A percentile compares a stretch with the other conserved stretches of the same genome.
Evolutionary conservation across 2,113 vertebrate species (phyloP).

Genomic region (Daubentonia madagascariensis): DNA sequence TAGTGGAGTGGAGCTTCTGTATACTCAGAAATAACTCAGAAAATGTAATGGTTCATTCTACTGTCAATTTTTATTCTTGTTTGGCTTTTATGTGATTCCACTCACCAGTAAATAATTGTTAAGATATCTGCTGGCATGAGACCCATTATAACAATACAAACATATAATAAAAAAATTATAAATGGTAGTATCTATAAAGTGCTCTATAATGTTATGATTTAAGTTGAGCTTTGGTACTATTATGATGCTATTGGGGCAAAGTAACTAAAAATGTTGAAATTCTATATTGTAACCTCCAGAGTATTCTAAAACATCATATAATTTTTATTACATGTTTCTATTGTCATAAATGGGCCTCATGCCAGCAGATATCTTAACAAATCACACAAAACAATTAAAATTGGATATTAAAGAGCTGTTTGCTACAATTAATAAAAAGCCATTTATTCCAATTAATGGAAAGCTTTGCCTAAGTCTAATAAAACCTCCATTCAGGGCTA

Average conservation of each 20-base stretch:
- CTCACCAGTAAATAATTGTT: neutral
- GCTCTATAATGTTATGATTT: neutral
- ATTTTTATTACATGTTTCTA: no score
- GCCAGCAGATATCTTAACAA: no score
- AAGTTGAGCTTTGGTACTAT: neutral
- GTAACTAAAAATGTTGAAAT: neutral
- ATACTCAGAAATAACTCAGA: neutral
- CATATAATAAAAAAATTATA: neutral
- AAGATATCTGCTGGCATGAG: neutral
- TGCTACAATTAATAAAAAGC: neutral
- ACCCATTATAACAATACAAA: neutral
- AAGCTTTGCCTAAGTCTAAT: neutral
- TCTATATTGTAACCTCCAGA: no score
- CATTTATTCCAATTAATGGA: neutral
- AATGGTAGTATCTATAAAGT: neutral
- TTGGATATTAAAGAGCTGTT: neutral
- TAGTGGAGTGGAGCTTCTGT: neutral
- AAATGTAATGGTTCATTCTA: neutral
- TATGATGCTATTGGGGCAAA: neutral
- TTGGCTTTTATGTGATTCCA: neutral
- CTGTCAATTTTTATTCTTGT: neutral
- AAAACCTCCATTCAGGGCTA: neutral
- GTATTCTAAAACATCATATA: neutral
- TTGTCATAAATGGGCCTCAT: no score
- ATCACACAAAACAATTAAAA: neutral